Conservation (phyloP, 2,888 invertebrate species). For the Ischnura elegans region DNA sequence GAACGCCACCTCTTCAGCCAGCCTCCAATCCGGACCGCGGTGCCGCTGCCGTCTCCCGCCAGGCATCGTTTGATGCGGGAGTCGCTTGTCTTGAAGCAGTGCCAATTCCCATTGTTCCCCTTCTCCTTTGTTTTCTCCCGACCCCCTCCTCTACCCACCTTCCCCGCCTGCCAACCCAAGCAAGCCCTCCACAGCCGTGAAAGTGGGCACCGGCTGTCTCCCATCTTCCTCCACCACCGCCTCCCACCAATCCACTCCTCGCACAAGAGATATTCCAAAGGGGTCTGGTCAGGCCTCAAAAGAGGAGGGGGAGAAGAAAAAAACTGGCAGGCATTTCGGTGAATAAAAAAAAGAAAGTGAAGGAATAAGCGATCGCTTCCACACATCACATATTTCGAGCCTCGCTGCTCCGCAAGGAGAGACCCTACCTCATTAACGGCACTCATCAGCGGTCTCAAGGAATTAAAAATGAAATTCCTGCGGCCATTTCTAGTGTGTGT, state of each 20-base stretch:
- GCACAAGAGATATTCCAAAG: neutral
- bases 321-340: neutral
- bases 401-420: neutral
- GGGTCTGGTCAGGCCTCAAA: neutral
- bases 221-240: neutral
- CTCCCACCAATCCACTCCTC: neutral
- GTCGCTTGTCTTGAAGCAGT: constrained; percentile 53
- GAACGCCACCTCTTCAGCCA: neutral
- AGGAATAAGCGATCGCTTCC: neutral
- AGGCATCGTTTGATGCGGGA: constrained; percentile 42
- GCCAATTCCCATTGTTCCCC: constrained; percentile 64
- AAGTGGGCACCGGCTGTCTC: constrained; percentile 12
- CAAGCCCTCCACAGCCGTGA: neutral
- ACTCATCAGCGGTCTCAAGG: neutral
- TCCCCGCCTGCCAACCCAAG: constrained; percentile 28
- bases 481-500: neutral
- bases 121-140: constrained; percentile 43
- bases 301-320: neutral
- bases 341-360: neutral
- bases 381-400: neutral
- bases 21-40: neutral
- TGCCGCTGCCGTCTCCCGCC: no score
- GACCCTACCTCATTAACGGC: neutral
- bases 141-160: constrained; percentile 1
- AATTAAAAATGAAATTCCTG: neutral